These are phyloP conservation scores for Drosophila nigricruria DNA, from an alignment of 2,888 invertebrate genomes.

Conservation along the genomic window DNA sequence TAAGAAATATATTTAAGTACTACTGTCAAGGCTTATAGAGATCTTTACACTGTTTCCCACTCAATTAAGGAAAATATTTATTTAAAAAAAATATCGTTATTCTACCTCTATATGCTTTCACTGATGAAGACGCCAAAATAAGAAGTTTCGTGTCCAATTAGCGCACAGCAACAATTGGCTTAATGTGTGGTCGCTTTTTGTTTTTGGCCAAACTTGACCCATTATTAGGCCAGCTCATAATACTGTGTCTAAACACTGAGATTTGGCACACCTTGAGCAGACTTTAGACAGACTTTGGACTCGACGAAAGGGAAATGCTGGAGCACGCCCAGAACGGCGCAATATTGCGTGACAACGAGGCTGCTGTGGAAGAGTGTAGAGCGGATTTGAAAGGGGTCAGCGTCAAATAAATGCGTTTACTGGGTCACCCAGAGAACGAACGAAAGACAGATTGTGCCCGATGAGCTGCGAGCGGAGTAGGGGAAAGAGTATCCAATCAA, in stretches of 20 bases:
- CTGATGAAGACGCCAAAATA: neutral
- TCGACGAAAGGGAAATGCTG: conserved; percentile 72
- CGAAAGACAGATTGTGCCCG: conserved; percentile 2
- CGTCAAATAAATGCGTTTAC: conserved; percentile 59
- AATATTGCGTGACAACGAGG: conserved; percentile 66
- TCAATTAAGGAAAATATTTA: neutral
- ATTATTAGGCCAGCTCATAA: conserved; percentile 23
- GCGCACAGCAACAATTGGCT: neutral
- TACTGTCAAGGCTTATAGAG: neutral
- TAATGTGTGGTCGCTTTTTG: conserved; percentile 25
- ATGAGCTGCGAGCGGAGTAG: neutral
- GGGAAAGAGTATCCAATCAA: conserved; percentile 54
- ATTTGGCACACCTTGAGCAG: conserved; percentile 62
- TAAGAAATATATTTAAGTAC: neutral
- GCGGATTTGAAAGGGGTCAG: conserved; percentile 9
- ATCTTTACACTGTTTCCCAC: neutral
- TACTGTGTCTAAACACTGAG: conserved; percentile 46
- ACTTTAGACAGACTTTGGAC: conserved; percentile 2
- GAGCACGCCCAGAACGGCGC: conserved; percentile 65
- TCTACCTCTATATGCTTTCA: neutral
- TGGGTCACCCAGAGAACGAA: conserved; percentile 56
- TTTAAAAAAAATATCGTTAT: neutral
- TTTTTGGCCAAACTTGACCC: conserved; percentile 1
- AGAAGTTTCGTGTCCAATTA: conserved; percentile 12
- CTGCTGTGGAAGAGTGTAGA: conserved; percentile 5